Evolutionary conservation across 1,140 invertebrate genomes (phyloP).

Genomic region (Drosophila quadrilineata): DNA sequence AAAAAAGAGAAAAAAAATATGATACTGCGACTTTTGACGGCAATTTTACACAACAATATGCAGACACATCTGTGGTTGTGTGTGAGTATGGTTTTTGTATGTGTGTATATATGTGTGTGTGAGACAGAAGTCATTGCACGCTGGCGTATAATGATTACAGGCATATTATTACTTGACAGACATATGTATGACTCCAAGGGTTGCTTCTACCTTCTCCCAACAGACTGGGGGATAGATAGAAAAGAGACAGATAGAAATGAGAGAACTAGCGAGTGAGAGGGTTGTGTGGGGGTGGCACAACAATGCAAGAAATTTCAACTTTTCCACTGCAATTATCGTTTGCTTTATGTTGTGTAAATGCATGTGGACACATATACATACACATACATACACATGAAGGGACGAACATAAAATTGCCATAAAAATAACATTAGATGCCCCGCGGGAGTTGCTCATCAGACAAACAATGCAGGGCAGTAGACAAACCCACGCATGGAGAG

Average conservation of each 20-base stretch:
- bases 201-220: no score
- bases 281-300: constrained; percentile 2
- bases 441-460: constrained; percentile 32
- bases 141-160: constrained; percentile 49
- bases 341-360: constrained; percentile 50
- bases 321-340: constrained; percentile 45
- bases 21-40: no score
- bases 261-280: background rate
- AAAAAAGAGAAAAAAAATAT: background rate
- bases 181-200: constrained; percentile 25
- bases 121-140: constrained; percentile 48
- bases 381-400: background rate
- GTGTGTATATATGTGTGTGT: constrained; percentile 1
- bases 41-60: background rate
- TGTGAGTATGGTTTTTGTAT: constrained; percentile 2
- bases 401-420: constrained; percentile 42
- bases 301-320: constrained; percentile 39
- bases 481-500: no score
- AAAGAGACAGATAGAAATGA: no score
- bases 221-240: no score
- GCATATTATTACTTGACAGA: constrained; percentile 49
- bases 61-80: constrained; percentile 7
- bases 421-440: constrained; percentile 54
- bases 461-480: constrained; percentile 40
- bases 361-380: constrained; percentile 14